phyloP scores from a whole-genome alignment of 2,113 vertebrate species.

The Heteronetta atricapilla region DNA sequence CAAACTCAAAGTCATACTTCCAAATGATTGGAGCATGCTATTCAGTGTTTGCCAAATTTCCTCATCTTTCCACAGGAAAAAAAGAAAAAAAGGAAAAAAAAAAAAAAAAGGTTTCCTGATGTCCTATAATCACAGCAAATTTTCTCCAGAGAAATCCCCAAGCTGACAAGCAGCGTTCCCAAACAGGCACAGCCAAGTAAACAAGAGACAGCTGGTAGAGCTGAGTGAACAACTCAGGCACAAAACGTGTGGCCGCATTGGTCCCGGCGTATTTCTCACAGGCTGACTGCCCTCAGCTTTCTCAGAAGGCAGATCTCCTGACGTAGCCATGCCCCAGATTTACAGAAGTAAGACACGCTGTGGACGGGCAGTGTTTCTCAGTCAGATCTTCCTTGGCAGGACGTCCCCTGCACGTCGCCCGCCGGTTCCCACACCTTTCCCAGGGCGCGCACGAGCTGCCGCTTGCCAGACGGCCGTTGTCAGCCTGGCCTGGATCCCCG shows the following conservation, averaged over 20 bases:
- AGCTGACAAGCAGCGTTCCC: neutral
- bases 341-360: neutral
- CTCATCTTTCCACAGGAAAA: neutral
- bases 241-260: neutral
- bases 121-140: neutral
- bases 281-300: neutral
- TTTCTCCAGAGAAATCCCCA: neutral
- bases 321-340: neutral
- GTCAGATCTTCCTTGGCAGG: neutral
- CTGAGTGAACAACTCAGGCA: neutral
- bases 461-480: neutral
- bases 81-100: neutral
- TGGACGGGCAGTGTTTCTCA: neutral
- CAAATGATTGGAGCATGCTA: constrained; percentile 9
- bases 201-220: neutral
- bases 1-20: constrained; percentile 11
- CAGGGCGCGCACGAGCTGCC: neutral
- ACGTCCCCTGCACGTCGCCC: neutral
- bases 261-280: neutral
- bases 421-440: neutral
- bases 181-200: neutral
- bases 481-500: neutral
- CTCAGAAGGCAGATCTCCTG: neutral
- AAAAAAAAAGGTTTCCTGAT: neutral
- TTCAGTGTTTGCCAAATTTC: constrained; percentile 21